Evolutionary conservation across 2,797 vertebrate species (phyloP).

Genomic region (Odontamblyopus lacepedii): DNA sequence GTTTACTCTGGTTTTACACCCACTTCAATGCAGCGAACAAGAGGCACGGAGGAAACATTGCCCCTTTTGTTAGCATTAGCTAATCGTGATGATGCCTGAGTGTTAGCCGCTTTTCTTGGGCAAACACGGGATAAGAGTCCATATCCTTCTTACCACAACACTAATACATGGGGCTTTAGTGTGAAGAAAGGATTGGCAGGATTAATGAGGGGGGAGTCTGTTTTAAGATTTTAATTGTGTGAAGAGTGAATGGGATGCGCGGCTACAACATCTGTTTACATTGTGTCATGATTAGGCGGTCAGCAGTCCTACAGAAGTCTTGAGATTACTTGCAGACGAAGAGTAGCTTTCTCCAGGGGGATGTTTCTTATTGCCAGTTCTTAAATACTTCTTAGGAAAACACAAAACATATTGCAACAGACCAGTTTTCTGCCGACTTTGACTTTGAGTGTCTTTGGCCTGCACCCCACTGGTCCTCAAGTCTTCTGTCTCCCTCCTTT

Average conservation of each 20-base stretch:
- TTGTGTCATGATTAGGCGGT: slow-evolving; percentile 76
- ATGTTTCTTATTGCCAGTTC: slow-evolving; percentile 60
- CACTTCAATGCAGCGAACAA: slow-evolving; percentile 65
- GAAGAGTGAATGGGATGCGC: slow-evolving; percentile 65
- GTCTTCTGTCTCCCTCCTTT: slow-evolving; percentile 39
- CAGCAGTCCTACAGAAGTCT: slow-evolving; percentile 68
- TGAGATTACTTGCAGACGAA: slow-evolving; percentile 68
- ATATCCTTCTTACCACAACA: slow-evolving; percentile 77
- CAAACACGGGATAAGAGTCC: slow-evolving; percentile 81
- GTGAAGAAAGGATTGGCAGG: slow-evolving; percentile 68
- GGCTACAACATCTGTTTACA: slow-evolving; percentile 69
- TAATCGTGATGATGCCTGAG: slow-evolving; percentile 72
- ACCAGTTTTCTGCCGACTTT: slow-evolving; percentile 52
- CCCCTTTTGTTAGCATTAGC: slow-evolving; percentile 75
- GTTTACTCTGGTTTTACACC: slow-evolving; percentile 74
- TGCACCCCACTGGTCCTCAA: slow-evolving; percentile 30
- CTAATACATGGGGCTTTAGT: slow-evolving; percentile 75
- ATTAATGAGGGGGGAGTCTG: slow-evolving; percentile 76
- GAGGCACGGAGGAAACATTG: slow-evolving; percentile 66
- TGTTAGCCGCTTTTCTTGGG: slow-evolving; percentile 78
- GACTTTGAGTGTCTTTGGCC: neutral
- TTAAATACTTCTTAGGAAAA: slow-evolving; percentile 57
- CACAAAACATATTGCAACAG: slow-evolving; percentile 59
- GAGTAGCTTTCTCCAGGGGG: slow-evolving; percentile 44
- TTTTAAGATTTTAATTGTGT: slow-evolving; percentile 74